phyloP scores from a whole-genome alignment of 23 tunicate genomes.

The Aplidium turbinatum region DNA sequence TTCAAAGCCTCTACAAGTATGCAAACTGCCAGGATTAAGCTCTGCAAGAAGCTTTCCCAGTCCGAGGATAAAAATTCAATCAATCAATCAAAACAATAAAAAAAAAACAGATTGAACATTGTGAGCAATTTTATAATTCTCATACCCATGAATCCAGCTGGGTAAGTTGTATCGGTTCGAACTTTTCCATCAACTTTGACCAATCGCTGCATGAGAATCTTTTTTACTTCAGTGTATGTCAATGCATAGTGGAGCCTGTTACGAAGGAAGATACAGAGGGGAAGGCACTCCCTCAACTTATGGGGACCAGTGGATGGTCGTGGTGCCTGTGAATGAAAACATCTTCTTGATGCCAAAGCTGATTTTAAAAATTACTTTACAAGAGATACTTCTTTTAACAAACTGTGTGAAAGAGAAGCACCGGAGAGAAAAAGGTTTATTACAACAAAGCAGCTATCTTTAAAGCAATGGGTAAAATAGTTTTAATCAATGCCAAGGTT shows the following conservation, averaged over 20 bases:
- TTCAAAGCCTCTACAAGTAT: too few species aligned
- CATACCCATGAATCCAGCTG: constrained; percentile 98
- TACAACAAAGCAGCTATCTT: too few species aligned
- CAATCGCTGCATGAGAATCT: constrained; percentile 92
- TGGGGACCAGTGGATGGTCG: constrained; percentile 98
- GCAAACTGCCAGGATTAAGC: too few species aligned
- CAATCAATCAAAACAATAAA: too few species aligned
- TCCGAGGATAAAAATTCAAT: too few species aligned
- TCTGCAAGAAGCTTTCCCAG: too few species aligned
- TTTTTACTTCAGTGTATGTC: constrained; percentile 81
- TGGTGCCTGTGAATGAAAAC: constrained; percentile 74
- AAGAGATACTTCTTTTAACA: too few species aligned
- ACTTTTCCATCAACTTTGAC: constrained; percentile 99
- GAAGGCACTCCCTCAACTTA: constrained; percentile 93
- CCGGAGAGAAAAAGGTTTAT: too few species aligned
- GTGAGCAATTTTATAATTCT: background rate
- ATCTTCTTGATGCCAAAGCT: background rate
- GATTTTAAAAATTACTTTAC: background rate
- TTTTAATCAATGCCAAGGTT: too few species aligned
- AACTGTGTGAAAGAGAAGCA: too few species aligned
- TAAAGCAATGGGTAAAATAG: too few species aligned
- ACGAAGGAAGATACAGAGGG: constrained; percentile 81
- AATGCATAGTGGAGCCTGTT: constrained; percentile 97
- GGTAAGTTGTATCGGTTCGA: constrained; percentile 87
- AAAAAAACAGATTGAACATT: too few species aligned